These are phyloP conservation scores for Anguilla rostrata DNA, from an alignment of 2,113 vertebrate species.

Conservation along the genomic window DNA sequence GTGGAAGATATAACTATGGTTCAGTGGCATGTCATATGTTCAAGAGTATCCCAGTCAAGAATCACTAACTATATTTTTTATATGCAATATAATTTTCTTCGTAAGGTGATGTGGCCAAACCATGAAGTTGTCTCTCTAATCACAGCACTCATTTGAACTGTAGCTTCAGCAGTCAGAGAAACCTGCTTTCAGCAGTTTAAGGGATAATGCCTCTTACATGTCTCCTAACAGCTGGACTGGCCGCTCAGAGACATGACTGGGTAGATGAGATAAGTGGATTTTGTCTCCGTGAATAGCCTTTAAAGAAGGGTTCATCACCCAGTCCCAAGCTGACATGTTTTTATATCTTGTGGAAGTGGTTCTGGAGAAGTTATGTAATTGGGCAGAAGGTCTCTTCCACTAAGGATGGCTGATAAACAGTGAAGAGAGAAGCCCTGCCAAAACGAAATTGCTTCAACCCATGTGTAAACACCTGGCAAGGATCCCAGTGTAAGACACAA, in stretches of 20 bases:
- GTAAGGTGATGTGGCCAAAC: neutral
- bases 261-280: slow-evolving; percentile 19
- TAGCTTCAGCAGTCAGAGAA: neutral
- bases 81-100: neutral
- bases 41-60: neutral
- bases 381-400: neutral
- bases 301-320: slow-evolving; percentile 17
- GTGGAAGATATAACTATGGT: no score
- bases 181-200: neutral
- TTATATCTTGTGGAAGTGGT: neutral
- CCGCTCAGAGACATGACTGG: neutral
- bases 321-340: slow-evolving; percentile 8
- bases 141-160: neutral
- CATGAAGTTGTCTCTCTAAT: neutral
- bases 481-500: neutral
- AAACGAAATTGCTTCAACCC: neutral
- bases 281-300: slow-evolving; percentile 12
- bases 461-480: neutral
- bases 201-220: neutral
- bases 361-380: neutral
- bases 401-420: neutral
- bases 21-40: neutral
- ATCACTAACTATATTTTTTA: neutral
- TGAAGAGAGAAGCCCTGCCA: neutral
- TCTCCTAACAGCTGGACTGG: neutral